Conservation (phyloP, 2,888 invertebrate genomes). For the Luperina nickerlii region DNA sequence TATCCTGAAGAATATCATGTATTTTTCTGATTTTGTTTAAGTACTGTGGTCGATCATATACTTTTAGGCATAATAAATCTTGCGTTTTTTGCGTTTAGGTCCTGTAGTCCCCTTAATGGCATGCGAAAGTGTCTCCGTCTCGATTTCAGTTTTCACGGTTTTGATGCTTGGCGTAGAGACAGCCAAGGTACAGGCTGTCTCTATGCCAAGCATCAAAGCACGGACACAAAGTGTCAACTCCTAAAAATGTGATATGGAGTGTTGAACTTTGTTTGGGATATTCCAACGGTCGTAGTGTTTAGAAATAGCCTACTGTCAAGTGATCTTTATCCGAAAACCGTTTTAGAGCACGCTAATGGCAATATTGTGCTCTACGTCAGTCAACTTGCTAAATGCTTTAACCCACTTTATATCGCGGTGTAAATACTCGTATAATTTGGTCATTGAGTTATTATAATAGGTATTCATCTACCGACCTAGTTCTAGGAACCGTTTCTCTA, state of each 20-base stretch:
- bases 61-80: too few species aligned
- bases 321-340: background rate
- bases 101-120: background rate
- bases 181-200: background rate
- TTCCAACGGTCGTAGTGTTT: background rate
- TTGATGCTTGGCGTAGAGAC: background rate
- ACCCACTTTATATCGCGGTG: background rate
- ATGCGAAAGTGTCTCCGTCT: background rate
- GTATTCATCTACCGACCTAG: too few species aligned
- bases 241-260: background rate
- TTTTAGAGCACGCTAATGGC: constrained; percentile 21
- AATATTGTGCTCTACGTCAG: constrained; percentile 23
- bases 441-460: background rate
- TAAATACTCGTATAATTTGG: background rate
- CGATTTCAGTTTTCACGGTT: background rate
- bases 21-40: too few species aligned
- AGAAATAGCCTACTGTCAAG: constrained; percentile 1
- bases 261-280: constrained; percentile 1
- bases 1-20: too few species aligned
- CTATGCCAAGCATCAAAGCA: too few species aligned
- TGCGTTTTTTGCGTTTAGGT: too few species aligned
- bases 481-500: background rate
- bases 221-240: background rate
- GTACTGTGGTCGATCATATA: too few species aligned
- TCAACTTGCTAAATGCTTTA: constrained; percentile 11